Conservation (phyloP, 2,888 invertebrate genomes). For the Drosophila atroscutellata region DNA sequence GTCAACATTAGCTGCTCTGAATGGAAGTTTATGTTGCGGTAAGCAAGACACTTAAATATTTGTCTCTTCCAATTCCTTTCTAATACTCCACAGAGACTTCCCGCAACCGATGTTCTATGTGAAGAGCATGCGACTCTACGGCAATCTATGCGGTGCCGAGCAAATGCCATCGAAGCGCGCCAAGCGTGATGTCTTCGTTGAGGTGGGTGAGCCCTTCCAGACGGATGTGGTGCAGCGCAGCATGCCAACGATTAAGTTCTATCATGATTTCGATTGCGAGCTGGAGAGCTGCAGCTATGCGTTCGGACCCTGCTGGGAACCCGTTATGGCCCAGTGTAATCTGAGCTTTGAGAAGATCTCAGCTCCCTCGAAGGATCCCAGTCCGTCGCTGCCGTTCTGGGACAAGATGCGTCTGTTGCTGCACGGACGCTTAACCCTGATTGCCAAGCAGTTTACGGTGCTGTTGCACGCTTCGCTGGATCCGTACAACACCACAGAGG, state of each 20-base stretch:
- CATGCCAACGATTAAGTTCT: slow-evolving; percentile 98
- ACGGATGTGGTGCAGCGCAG: slow-evolving; percentile 92
- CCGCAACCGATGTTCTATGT: slow-evolving; percentile 96
- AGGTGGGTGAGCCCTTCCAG: slow-evolving; percentile 94
- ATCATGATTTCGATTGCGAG: slow-evolving; percentile 98
- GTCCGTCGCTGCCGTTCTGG: slow-evolving; percentile 97
- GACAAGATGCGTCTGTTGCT: slow-evolving; percentile 96
- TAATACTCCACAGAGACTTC: slow-evolving; percentile 89
- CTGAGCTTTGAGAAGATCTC: slow-evolving; percentile 94
- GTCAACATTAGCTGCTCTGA: slow-evolving; percentile 92
- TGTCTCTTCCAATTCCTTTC: not conserved
- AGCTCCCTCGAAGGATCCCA: slow-evolving; percentile 95
- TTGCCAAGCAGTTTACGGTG: slow-evolving; percentile 94
- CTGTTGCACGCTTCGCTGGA: slow-evolving; percentile 97
- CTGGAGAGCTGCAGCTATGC: slow-evolving; percentile 95
- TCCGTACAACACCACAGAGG: slow-evolving; percentile 99
- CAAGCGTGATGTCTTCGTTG: slow-evolving; percentile 86
- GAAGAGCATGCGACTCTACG: slow-evolving; percentile 94
- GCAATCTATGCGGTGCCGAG: slow-evolving; percentile 95
- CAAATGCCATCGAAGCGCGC: slow-evolving; percentile 90
- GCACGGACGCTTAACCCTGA: slow-evolving; percentile 96
- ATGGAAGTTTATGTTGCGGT: slow-evolving; percentile 93
- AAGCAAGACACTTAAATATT: not conserved
- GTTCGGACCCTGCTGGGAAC: slow-evolving; percentile 99
- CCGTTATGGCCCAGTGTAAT: slow-evolving; percentile 87